Conservation (phyloP, 2,113 vertebrate genomes). For the Gadus macrocephalus region DNA sequence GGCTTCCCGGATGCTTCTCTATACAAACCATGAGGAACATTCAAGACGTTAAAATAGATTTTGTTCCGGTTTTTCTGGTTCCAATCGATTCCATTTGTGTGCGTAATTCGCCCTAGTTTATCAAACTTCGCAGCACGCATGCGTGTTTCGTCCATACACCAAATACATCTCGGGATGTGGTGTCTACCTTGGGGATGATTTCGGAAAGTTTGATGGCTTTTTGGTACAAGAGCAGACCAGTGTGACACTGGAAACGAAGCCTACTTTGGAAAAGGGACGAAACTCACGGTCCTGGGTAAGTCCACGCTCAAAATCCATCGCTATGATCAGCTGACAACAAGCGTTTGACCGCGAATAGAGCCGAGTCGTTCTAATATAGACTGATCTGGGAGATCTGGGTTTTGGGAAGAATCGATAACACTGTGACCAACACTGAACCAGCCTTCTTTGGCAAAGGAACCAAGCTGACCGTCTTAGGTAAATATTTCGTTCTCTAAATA, state of each 20-base stretch:
- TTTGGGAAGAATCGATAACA: conserved; percentile 30
- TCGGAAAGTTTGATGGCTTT: conserved; percentile 28
- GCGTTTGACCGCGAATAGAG: not conserved
- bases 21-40: too few species aligned
- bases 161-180: not conserved
- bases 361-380: not conserved
- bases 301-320: conserved; percentile 11
- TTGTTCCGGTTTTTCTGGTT: too few species aligned
- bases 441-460: conserved; percentile 76
- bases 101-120: too few species aligned
- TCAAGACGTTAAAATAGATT: too few species aligned
- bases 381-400: not conserved
- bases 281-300: conserved; percentile 59
- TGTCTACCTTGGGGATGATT: not conserved
- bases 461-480: conserved; percentile 70
- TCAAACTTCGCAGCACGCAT: too few species aligned
- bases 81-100: too few species aligned
- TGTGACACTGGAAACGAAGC: conserved; percentile 58
- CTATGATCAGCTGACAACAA: not conserved
- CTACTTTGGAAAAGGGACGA: conserved; percentile 58
- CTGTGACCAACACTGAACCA: conserved; percentile 61
- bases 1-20: too few species aligned
- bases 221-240: conserved; percentile 36
- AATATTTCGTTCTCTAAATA: conserved; percentile 8
- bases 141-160: too few species aligned